Conservation (phyloP, 2,113 vertebrate genomes). For the Dipodomys spectabilis region DNA sequence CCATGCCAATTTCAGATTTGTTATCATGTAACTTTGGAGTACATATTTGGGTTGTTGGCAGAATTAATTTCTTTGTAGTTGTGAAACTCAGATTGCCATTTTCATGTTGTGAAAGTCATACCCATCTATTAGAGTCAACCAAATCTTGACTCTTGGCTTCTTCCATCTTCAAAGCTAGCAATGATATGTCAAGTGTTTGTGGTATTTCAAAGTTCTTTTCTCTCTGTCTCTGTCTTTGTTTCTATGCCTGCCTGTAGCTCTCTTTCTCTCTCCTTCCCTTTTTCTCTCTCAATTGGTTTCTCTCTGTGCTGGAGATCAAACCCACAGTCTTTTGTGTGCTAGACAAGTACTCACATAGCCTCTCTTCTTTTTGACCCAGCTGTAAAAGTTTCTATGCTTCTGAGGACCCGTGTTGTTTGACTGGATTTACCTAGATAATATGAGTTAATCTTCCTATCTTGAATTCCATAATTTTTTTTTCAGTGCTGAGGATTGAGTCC, state of each 20-base stretch:
- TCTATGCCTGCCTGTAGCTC: too few species aligned
- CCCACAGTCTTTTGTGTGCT: not conserved
- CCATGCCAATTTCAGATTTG: not conserved
- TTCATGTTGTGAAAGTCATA: constrained; percentile 16
- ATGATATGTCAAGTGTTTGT: not conserved
- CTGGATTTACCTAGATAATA: too few species aligned
- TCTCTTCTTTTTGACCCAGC: not conserved
- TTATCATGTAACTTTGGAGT: constrained; percentile 25
- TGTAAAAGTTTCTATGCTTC: too few species aligned
- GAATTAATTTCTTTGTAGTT: constrained; percentile 43
- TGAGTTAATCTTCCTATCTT: too few species aligned
- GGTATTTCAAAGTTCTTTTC: not conserved
- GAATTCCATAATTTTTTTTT: too few species aligned
- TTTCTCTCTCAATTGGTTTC: not conserved
- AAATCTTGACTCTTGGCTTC: not conserved
- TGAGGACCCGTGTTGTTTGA: too few species aligned
- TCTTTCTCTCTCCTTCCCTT: not conserved
- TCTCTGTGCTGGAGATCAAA: not conserved
- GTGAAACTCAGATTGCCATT: not conserved
- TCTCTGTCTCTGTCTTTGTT: not conserved
- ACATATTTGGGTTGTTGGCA: not conserved
- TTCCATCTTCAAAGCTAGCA: constrained; percentile 24
- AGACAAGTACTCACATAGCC: not conserved
- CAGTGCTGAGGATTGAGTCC: not conserved
- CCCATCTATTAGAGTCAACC: not conserved